phyloP scores from a whole-genome alignment of 2,797 vertebrate genomes.

The Melanotaenia parkinsoni region DNA sequence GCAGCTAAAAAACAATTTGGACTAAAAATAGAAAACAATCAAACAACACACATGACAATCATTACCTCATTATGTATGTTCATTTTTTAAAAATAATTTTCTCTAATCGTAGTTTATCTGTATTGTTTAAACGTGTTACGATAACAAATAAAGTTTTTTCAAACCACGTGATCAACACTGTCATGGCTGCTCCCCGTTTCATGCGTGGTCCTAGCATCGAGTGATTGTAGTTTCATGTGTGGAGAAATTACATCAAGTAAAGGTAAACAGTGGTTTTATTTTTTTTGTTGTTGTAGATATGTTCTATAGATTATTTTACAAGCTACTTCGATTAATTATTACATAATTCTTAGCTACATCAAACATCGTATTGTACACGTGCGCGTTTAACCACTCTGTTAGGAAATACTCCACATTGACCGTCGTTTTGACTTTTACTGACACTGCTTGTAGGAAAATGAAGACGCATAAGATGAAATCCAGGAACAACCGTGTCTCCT shows the following conservation, averaged over 20 bases:
- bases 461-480: slow-evolving; percentile 71
- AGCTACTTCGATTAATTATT: not conserved
- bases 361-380: not conserved
- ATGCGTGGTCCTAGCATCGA: slow-evolving; percentile 31
- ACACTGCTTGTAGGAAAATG: slow-evolving; percentile 73
- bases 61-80: no score
- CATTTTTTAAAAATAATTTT: no score
- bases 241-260: not conserved
- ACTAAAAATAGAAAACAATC: no score
- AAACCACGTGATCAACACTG: slow-evolving; percentile 67
- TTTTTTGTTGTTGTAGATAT: not conserved
- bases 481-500: slow-evolving; percentile 40
- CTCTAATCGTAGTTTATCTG: no score
- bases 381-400: not conserved
- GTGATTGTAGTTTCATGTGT: not conserved
- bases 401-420: not conserved
- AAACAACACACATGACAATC: no score
- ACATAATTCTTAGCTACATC: not conserved
- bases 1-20: no score
- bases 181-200: slow-evolving; percentile 81
- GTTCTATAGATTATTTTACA: not conserved
- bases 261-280: slow-evolving; percentile 12
- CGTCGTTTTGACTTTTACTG: not conserved
- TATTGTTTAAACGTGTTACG: no score
- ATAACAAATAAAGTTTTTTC: slow-evolving; percentile 69